Evolutionary conservation across 2,888 invertebrate species (phyloP).

Genomic region (Epinotia demarniana): DNA sequence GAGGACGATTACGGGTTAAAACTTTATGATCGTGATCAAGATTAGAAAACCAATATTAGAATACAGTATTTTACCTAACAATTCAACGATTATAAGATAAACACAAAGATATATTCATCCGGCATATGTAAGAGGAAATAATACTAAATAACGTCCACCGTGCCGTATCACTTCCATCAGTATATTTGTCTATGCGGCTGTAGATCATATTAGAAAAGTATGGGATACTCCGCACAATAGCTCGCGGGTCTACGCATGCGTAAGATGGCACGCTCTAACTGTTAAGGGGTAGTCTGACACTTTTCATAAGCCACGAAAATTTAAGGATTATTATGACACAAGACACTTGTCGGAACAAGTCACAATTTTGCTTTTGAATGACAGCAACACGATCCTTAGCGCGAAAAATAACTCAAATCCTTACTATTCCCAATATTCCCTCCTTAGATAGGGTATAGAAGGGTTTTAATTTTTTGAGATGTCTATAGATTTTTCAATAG

Average conservation of each 20-base stretch:
- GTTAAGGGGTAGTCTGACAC: constrained; percentile 27
- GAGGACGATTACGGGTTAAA: too few species aligned
- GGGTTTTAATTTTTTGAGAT: too few species aligned
- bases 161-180: constrained; percentile 37
- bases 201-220: constrained; percentile 36
- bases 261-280: constrained; percentile 16
- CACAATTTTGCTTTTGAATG: neutral
- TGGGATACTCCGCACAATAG: constrained; percentile 20
- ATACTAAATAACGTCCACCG: constrained; percentile 17
- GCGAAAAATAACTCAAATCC: too few species aligned
- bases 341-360: neutral
- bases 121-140: constrained; percentile 2
- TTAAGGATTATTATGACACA: neutral
- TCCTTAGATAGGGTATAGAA: too few species aligned
- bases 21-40: too few species aligned
- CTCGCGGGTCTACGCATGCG: constrained; percentile 23
- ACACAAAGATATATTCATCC: constrained; percentile 3
- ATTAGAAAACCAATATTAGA: too few species aligned
- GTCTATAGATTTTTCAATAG: too few species aligned
- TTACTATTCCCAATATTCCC: too few species aligned
- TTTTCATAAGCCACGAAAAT: neutral
- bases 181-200: neutral
- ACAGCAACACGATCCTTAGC: too few species aligned
- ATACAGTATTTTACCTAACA: neutral
- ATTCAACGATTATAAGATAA: neutral